phyloP scores from a whole-genome alignment of 2,113 vertebrate species.

The Spermophilus dauricus region DNA sequence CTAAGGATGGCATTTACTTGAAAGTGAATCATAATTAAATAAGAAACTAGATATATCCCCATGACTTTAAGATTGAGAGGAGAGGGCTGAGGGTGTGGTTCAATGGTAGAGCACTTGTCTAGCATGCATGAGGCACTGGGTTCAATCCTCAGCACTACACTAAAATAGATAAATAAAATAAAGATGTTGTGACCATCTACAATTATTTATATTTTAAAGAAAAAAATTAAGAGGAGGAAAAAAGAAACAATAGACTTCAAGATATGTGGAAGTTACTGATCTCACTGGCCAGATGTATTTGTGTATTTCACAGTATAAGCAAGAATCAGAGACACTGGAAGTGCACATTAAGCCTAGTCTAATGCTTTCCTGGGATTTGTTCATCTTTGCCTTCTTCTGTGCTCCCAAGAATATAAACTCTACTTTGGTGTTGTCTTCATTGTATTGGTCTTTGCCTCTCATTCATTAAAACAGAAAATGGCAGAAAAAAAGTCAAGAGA shows the following conservation, averaged over 20 bases:
- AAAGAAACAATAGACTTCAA: neutral
- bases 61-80: slow-evolving; percentile 47
- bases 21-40: neutral
- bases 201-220: too few relatives aligned
- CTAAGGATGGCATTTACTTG: slow-evolving; percentile 1
- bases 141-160: too few relatives aligned
- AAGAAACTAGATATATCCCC: neutral
- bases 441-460: neutral
- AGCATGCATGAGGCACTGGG: too few relatives aligned
- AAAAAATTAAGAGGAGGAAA: slow-evolving; percentile 40
- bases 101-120: too few relatives aligned
- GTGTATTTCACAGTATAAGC: neutral
- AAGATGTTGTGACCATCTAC: too few relatives aligned
- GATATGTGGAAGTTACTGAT: neutral
- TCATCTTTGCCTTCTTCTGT: neutral
- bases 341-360: neutral
- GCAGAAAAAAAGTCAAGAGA: neutral
- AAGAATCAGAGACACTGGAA: neutral
- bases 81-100: neutral
- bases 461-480: slow-evolving; percentile 57
- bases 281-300: neutral
- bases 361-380: neutral
- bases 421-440: neutral
- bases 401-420: neutral
- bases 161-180: too few relatives aligned